Percentiles rank a stretch among this genome's conserved stretches.
phyloP scores from a whole-genome alignment of 2,888 invertebrate species.

The Timandra comae region DNA sequence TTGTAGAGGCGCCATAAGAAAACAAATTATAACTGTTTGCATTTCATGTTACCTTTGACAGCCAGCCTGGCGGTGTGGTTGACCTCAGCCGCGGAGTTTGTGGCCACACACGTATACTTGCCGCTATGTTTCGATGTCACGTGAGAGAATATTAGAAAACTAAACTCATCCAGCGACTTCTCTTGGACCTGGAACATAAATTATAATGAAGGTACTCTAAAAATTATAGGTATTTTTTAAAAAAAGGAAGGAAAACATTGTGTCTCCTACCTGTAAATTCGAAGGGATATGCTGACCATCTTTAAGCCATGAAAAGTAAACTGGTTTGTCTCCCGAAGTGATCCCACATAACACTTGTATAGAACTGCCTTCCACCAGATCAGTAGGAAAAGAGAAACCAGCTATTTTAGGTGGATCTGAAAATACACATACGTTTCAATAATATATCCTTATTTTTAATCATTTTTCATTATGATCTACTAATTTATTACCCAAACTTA shows the following conservation, averaged over 20 bases:
- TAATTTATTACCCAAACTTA: no score
- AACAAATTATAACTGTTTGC: neutral
- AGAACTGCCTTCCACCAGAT: conserved; percentile 88
- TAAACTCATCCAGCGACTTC: conserved; percentile 82
- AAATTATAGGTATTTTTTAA: neutral
- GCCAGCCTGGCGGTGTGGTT: conserved; percentile 83
- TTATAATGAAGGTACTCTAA: no score
- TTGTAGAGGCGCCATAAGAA: neutral
- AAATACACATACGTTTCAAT: conserved; percentile 6
- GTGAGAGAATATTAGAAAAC: conserved; percentile 83
- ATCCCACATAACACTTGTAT: conserved; percentile 89
- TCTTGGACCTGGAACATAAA: conserved; percentile 75
- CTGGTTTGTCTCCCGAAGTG: conserved; percentile 83
- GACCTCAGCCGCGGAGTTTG: conserved; percentile 82
- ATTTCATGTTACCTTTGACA: conserved; percentile 79
- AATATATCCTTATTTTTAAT: neutral
- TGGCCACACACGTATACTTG: conserved; percentile 83
- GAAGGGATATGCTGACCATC: conserved; percentile 80
- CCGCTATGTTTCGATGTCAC: conserved; percentile 83
- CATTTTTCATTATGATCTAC: neutral
- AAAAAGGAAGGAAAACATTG: conserved; percentile 6
- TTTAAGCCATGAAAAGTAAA: conserved; percentile 83
- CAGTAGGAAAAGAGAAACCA: conserved; percentile 88
- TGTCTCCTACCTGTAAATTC: conserved; percentile 79
- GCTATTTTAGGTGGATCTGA: conserved; percentile 89